A percentile compares a stretch with the other conserved stretches of the same genome.
Conservation (phyloP, 2,888 invertebrate species). For the Calliopum simillimum region DNA sequence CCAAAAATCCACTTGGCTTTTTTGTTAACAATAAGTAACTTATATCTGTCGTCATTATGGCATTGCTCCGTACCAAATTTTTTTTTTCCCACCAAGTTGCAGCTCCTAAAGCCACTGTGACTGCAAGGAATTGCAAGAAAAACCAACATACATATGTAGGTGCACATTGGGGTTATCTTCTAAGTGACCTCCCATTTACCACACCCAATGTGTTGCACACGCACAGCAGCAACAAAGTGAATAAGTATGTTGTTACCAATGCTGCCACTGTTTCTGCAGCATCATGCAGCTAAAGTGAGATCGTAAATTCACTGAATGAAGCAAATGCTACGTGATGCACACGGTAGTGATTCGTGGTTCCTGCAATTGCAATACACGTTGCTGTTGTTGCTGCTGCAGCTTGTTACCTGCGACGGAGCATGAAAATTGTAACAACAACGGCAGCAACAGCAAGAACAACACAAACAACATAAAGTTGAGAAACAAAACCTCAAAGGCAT, state of each 20-base stretch:
- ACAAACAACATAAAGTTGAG: not conserved
- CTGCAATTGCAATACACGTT: no score
- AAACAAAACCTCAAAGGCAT: conserved; percentile 7
- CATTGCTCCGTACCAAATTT: no score
- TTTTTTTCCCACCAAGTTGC: no score
- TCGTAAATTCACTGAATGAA: conserved; percentile 17
- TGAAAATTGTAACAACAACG: not conserved
- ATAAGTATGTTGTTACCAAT: no score
- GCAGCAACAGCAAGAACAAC: not conserved
- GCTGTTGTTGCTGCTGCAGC: no score
- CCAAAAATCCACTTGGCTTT: no score
- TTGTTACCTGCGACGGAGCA: conserved; percentile 9
- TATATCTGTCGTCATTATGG: no score
- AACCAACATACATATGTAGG: not conserved
- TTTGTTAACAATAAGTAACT: no score
- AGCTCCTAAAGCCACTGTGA: not conserved
- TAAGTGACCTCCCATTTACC: not conserved
- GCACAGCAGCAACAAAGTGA: not conserved
- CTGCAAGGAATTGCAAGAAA: not conserved
- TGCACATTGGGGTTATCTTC: not conserved
- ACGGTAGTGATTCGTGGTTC: no score
- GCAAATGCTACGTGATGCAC: conserved; percentile 18
- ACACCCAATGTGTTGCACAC: not conserved
- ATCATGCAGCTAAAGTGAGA: conserved; percentile 12
- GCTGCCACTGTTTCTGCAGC: no score